Conservation (phyloP, 2,797 vertebrate species). For the Falco columbarius region DNA sequence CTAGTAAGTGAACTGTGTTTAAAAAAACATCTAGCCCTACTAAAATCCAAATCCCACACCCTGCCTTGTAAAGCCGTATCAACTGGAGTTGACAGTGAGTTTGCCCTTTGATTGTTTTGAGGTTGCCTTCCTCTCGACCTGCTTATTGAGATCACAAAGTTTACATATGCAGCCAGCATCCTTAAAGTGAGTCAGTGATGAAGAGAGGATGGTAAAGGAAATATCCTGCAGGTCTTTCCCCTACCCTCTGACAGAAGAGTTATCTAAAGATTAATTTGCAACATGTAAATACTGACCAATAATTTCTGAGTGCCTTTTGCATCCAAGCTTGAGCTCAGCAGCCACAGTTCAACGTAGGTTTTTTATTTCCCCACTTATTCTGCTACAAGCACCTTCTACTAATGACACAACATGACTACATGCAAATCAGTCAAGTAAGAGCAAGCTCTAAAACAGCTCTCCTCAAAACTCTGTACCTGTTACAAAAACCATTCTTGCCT, state of each 20-base stretch:
- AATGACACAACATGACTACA: not conserved
- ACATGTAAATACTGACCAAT: not conserved
- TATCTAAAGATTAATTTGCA: not conserved
- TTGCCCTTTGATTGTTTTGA: not conserved
- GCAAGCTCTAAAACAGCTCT: not conserved
- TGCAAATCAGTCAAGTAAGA: not conserved
- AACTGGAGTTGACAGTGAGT: fast-evolving
- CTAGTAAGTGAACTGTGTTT: not conserved
- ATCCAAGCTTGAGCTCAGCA: not conserved
- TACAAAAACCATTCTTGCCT: not conserved
- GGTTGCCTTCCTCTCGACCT: not conserved
- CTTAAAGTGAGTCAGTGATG: not conserved
- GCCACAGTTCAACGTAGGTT: not conserved
- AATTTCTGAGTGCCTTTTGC: not conserved
- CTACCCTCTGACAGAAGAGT: not conserved
- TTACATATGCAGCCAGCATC: not conserved
- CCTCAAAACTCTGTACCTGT: not conserved
- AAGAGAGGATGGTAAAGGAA: not conserved
- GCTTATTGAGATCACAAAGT: not conserved
- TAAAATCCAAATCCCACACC: not conserved
- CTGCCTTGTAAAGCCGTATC: not conserved
- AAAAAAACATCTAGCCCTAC: not conserved
- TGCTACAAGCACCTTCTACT: not conserved
- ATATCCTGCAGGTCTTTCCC: not conserved
- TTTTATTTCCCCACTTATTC: not conserved